Evolutionary conservation across 2,888 invertebrate species (phyloP), one percentile per base, ranked within the genome.

Genomic region (Stomorhina lunata): DNA sequence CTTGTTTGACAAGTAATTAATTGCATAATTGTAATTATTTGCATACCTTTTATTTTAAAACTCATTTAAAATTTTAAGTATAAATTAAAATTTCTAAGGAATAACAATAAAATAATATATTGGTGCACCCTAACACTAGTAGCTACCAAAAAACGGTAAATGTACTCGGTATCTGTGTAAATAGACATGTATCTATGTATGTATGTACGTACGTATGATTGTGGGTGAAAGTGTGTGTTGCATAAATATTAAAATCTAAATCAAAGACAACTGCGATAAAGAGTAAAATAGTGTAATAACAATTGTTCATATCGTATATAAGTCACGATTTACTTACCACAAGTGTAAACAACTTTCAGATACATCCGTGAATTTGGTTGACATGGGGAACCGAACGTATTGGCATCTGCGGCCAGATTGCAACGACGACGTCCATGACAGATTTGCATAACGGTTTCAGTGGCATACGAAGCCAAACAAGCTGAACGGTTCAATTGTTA

Each of bases 361-460:
- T 96, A 96, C 92, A 96, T 96, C 88, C 95, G 93, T 87, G 96
- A 96, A 86, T 95, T 95, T 0, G 94, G 93, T 84, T 95, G 94
- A 90, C 96, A 97, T 1, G 96, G 96, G 86, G 94, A 95, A 22
- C 96, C 96, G 88, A 96, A 97, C 88, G 96, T 96, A 85, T 95
- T 94, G 87, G 94, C 93, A 91, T 96, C 96, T n/a, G 96, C 96
- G 29, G 95, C 94, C 80, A 97, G 92, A 84, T 95, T 95, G 90
- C 97, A 97, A 80, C 94, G 93, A 81, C 96, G 92, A 90, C 96
- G 96, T 59, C 96, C 97, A 89, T 97, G 96, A 90, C 96, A 97
- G 86, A 95, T 93, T 89, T 95, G 94, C 95, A 97, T 97, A 79
- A 97, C 95, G 17, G 95, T 96, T 92, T 98, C 97, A 12, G 97